Conservation (phyloP, 2,888 invertebrate species). For the Spilarctia lutea region DNA sequence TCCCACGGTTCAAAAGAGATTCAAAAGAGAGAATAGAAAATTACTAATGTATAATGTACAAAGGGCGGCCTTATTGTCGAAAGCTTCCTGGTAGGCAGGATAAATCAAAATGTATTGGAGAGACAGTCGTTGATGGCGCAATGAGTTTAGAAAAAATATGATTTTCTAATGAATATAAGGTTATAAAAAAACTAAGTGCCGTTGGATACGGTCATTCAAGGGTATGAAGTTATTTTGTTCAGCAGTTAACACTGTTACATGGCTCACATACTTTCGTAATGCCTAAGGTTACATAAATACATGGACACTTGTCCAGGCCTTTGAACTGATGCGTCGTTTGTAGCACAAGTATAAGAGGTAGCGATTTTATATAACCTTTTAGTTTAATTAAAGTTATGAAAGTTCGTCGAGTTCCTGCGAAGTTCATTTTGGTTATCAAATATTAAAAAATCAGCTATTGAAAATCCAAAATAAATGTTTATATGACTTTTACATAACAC, state of each 20-base stretch:
- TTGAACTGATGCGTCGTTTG: constrained; percentile 57
- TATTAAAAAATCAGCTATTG: background rate
- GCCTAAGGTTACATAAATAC: constrained; percentile 56
- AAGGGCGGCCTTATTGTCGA: too few species aligned
- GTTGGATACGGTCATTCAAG: constrained; percentile 23
- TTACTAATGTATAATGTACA: too few species aligned
- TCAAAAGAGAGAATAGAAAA: too few species aligned
- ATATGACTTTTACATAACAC: background rate
- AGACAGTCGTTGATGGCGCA: too few species aligned
- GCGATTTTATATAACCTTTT: constrained; percentile 19
- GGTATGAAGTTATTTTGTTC: constrained; percentile 22
- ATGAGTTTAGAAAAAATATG: too few species aligned
- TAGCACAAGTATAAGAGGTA: constrained; percentile 41
- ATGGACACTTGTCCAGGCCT: constrained; percentile 67
- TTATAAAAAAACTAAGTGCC: constrained; percentile 13
- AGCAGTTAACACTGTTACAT: constrained; percentile 23
- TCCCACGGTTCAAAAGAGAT: too few species aligned
- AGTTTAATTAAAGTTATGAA: background rate
- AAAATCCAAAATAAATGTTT: background rate
- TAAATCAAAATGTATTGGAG: too few species aligned
- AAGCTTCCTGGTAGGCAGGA: too few species aligned
- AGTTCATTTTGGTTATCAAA: background rate
- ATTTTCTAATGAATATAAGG: too few species aligned
- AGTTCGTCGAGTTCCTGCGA: background rate
- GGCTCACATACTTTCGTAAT: constrained; percentile 43